Conservation (phyloP, 1,140 invertebrate genomes). For the Maconellicoccus hirsutus region DNA sequence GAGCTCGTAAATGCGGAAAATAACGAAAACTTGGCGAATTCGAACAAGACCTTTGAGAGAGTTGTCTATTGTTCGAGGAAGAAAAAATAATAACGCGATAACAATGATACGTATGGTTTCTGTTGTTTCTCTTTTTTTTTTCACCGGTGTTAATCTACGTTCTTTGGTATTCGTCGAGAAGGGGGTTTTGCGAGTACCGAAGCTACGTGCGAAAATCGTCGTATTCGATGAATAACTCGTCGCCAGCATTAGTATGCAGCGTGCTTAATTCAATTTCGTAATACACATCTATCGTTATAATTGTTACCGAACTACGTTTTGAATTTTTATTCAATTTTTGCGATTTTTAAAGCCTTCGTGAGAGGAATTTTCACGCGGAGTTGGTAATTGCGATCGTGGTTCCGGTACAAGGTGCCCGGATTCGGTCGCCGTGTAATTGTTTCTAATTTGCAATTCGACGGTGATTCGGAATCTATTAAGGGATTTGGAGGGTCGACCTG, state of each 20-base stretch:
- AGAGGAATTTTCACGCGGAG: not conserved
- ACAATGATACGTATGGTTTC: no score
- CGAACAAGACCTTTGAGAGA: not conserved
- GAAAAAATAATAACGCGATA: no score
- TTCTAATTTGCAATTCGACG: no score
- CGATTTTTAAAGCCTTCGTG: not conserved
- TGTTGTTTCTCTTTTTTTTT: no score
- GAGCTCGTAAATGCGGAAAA: not conserved
- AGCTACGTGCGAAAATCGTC: not conserved
- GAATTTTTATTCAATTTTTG: not conserved
- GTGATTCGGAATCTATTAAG: no score
- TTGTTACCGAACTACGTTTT: constrained; percentile 2
- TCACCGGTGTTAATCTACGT: no score
- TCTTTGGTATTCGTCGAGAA: not conserved
- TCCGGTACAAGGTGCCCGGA: not conserved
- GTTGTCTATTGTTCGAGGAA: no score
- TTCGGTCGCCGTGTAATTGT: no score
- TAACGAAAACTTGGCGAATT: not conserved
- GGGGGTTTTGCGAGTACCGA: not conserved
- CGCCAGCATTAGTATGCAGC: not conserved
- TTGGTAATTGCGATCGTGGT: not conserved
- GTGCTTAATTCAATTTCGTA: not conserved
- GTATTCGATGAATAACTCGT: not conserved
- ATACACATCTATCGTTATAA: not conserved
- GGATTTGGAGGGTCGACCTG: no score